These are phyloP conservation scores for Octodon degus DNA, from an alignment of 2,113 vertebrate species.

Conservation along the genomic window DNA sequence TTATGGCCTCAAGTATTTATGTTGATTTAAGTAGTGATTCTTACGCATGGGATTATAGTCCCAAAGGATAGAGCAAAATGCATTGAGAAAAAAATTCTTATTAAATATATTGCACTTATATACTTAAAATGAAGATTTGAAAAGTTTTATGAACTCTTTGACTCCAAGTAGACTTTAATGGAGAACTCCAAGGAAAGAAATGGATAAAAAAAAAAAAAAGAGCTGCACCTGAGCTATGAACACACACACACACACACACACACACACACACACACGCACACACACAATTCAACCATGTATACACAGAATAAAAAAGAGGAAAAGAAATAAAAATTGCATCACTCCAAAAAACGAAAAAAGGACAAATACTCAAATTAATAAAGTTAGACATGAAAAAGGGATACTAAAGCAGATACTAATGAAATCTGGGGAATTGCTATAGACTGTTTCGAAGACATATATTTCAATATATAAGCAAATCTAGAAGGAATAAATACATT, in stretches of 20 bases:
- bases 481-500: neutral
- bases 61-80: neutral
- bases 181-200: neutral
- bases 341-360: neutral
- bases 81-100: neutral
- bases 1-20: neutral
- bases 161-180: neutral
- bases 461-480: neutral
- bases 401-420: neutral
- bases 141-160: neutral
- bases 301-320: neutral
- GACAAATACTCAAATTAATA: neutral
- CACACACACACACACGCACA: too few species aligned
- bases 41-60: neutral
- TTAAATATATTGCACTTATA: neutral
- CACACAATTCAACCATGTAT: too few species aligned
- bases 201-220: neutral
- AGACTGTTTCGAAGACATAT: neutral
- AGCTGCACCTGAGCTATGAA: neutral
- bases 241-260: too few species aligned
- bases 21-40: neutral
- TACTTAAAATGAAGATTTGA: neutral
- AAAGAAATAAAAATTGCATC: neutral
- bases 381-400: neutral
- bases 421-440: neutral